These are phyloP conservation scores for Diprion similis DNA, from an alignment of 1,140 invertebrate species.

Conservation along the genomic window DNA sequence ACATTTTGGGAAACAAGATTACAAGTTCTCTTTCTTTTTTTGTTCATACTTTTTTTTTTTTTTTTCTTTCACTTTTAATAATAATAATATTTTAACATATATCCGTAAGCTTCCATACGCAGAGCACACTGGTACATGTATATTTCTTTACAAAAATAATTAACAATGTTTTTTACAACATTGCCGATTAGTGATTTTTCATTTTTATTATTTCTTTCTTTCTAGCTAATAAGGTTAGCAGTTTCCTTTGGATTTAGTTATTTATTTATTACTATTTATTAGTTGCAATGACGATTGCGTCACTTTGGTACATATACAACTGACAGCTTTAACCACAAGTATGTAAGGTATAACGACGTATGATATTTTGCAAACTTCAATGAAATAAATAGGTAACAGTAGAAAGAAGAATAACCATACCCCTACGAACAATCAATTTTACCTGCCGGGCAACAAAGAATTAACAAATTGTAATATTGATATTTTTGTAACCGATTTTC, in stretches of 20 bases:
- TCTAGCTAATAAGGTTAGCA: conserved; percentile 27
- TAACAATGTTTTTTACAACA: conserved; percentile 54
- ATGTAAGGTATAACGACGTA: conserved; percentile 11
- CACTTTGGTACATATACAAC: conserved; percentile 59
- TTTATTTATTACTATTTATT: conserved; percentile 43
- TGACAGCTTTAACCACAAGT: conserved; percentile 49
- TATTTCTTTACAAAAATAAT: conserved; percentile 60
- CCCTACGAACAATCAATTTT: no score
- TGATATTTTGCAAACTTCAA: no score
- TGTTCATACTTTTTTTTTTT: no score
- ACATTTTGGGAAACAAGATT: conserved; percentile 54
- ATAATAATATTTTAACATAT: conserved; percentile 55
- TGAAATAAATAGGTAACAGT: no score
- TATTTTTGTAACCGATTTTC: no score
- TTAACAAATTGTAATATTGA: no score
- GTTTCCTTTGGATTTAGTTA: conserved; percentile 42
- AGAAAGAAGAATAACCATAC: no score
- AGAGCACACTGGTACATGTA: conserved; percentile 51
- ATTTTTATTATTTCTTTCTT: conserved; percentile 20
- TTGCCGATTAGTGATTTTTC: conserved; percentile 47
- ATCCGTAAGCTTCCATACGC: conserved; percentile 51
- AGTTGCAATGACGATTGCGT: conserved; percentile 51
- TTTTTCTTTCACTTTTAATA: conserved; percentile 45
- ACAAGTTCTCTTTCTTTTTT: conserved; percentile 32
- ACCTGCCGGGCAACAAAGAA: no score